phyloP scores from a whole-genome alignment of 1,140 invertebrate species.

The Apolygus lucorum region DNA sequence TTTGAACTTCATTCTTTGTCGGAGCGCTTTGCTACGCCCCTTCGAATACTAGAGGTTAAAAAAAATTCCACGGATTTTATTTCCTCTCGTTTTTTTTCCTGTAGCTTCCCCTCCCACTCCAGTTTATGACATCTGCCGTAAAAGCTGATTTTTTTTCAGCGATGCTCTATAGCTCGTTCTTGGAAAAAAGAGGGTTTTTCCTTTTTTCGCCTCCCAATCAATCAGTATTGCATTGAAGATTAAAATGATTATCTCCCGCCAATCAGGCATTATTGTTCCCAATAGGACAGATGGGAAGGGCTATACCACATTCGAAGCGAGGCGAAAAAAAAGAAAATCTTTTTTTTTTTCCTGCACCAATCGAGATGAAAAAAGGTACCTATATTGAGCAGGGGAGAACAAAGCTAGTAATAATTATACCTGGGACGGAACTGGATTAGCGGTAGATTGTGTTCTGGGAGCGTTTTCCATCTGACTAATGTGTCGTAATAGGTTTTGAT shows the following conservation, averaged over 20 bases:
- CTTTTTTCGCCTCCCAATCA: background rate
- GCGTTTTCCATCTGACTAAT: background rate
- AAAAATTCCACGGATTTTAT: background rate
- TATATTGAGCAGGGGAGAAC: background rate
- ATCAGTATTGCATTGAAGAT: slow-evolving; percentile 15
- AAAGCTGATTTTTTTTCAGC: background rate
- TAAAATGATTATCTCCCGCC: slow-evolving; percentile 12
- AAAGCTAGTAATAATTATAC: slow-evolving; percentile 1
- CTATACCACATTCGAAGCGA: background rate
- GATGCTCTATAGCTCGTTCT: background rate
- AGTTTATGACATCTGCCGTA: background rate
- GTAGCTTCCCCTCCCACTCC: background rate
- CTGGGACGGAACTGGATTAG: background rate
- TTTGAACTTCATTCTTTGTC: background rate
- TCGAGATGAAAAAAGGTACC: background rate
- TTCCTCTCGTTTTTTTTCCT: background rate
- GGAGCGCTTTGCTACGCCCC: background rate
- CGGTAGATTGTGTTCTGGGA: background rate
- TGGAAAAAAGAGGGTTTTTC: too few species aligned
- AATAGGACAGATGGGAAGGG: background rate
- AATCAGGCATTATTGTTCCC: slow-evolving; percentile 16
- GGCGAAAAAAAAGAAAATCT: background rate
- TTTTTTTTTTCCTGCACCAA: too few species aligned
- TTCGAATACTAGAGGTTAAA: background rate
- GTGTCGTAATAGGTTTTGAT: slow-evolving; percentile 4